A percentile compares a stretch with the other conserved stretches of the same genome.
Evolutionary conservation across 2,797 vertebrate genomes (phyloP).

Genomic region (Eupleurogrammus muticus): DNA sequence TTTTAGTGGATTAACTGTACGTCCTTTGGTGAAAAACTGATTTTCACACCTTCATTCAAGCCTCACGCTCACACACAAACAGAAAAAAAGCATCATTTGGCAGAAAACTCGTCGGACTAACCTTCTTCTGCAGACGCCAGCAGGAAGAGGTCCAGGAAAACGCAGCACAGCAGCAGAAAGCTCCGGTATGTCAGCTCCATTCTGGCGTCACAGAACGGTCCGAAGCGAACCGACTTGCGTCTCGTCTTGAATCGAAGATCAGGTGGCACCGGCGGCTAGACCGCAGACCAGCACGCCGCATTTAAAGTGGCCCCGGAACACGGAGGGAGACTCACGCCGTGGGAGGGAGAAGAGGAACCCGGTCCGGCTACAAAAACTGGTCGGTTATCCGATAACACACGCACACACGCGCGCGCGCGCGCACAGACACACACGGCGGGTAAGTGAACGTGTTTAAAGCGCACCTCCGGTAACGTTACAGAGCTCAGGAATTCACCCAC

Average conservation of each 20-base stretch:
- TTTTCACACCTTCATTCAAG: constrained; percentile 31
- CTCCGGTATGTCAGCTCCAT: constrained; percentile 79
- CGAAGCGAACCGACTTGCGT: constrained; percentile 27
- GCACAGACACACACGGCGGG: no score
- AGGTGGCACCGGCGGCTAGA: constrained; percentile 71
- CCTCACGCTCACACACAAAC: background rate
- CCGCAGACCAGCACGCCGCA: constrained; percentile 69
- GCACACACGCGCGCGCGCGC: background rate
- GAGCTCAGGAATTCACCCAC: constrained; percentile 7
- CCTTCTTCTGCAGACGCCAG: constrained; percentile 83
- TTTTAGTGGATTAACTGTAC: constrained; percentile 26
- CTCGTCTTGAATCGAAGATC: constrained; percentile 42
- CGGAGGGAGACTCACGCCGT: constrained; percentile 37
- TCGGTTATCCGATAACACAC: constrained; percentile 1
- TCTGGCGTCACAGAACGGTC: constrained; percentile 21
- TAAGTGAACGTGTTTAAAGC: no score
- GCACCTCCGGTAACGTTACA: no score
- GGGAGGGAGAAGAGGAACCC: no score
- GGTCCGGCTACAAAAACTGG: background rate
- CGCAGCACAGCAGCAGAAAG: constrained; percentile 69
- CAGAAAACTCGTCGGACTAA: constrained; percentile 57
- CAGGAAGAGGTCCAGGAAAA: constrained; percentile 66
- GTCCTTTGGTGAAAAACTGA: constrained; percentile 1
- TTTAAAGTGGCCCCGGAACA: constrained; percentile 71
- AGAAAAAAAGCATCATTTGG: background rate